Evolutionary conservation across 2,888 invertebrate species (phyloP).

Genomic region (Andrena marginata): DNA sequence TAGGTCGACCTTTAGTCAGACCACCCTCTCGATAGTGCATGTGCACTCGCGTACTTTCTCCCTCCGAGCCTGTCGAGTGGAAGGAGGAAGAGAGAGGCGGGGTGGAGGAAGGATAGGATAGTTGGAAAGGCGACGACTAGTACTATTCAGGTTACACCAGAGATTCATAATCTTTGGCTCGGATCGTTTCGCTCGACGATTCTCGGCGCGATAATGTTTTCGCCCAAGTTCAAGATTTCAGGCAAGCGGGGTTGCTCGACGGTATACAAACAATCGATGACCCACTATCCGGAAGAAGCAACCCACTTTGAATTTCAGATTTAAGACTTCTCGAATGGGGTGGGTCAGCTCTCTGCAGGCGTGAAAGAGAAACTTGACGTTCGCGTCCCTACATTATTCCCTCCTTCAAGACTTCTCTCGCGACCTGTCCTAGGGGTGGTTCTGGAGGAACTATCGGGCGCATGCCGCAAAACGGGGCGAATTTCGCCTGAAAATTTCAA

Average conservation of each 20-base stretch:
- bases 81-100: conserved; percentile 10
- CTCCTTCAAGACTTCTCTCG: neutral
- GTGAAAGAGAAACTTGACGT: neutral
- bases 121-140: neutral
- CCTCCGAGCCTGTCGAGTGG: conserved; percentile 20
- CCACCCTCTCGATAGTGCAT: conserved; percentile 46
- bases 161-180: neutral
- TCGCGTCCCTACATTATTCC: conserved; percentile 5
- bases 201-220: too few species aligned
- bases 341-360: too few species aligned
- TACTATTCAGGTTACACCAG: neutral
- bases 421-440: too few species aligned
- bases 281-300: neutral
- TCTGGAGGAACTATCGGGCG: conserved; percentile 3
- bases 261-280: too few species aligned
- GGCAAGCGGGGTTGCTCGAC: too few species aligned
- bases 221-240: too few species aligned
- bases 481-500: conserved; percentile 1
- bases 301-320: neutral
- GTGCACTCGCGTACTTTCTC: conserved; percentile 48
- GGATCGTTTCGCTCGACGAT: too few species aligned
- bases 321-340: neutral
- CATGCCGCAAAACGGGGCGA: neutral
- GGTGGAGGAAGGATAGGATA: neutral
- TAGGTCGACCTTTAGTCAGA: conserved; percentile 71